Conservation (phyloP, 2,888 invertebrate genomes). For the Caenorhabditis virilis region DNA sequence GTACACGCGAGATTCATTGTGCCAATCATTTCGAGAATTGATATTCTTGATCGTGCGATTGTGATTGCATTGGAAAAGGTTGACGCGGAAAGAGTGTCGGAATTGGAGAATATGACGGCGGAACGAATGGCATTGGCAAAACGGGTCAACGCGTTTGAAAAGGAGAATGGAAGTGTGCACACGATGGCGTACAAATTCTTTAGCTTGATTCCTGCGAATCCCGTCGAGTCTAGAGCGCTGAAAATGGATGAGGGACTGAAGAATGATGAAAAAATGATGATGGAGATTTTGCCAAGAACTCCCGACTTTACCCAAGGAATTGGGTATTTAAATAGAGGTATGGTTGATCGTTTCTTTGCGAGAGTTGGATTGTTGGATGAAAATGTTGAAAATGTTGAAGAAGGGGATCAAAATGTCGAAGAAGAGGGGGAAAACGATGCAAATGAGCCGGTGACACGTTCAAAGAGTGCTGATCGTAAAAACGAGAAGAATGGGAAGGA, state of each 20-base stretch:
- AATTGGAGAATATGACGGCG: background rate
- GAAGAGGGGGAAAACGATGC: background rate
- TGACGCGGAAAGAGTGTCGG: too few species aligned
- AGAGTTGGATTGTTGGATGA: background rate
- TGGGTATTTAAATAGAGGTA: too few species aligned
- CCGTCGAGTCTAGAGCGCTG: background rate
- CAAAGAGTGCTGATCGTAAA: background rate
- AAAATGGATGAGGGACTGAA: background rate
- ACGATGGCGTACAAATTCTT: background rate
- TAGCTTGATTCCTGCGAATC: background rate
- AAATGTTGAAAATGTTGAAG: background rate
- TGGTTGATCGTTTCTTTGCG: too few species aligned
- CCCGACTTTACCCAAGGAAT: too few species aligned
- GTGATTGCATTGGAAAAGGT: too few species aligned
- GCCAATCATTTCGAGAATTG: background rate
- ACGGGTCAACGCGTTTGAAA: background rate
- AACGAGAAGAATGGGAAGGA: background rate
- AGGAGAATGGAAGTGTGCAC: background rate
- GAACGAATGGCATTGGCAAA: background rate
- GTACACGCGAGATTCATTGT: background rate
- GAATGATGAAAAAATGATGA: background rate
- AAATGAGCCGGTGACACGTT: background rate
- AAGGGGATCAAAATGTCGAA: background rate
- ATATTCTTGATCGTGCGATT: too few species aligned
- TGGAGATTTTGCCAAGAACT: background rate